phyloP scores from a whole-genome alignment of 2,113 vertebrate genomes.

The Ptychochromis oligacanthus region DNA sequence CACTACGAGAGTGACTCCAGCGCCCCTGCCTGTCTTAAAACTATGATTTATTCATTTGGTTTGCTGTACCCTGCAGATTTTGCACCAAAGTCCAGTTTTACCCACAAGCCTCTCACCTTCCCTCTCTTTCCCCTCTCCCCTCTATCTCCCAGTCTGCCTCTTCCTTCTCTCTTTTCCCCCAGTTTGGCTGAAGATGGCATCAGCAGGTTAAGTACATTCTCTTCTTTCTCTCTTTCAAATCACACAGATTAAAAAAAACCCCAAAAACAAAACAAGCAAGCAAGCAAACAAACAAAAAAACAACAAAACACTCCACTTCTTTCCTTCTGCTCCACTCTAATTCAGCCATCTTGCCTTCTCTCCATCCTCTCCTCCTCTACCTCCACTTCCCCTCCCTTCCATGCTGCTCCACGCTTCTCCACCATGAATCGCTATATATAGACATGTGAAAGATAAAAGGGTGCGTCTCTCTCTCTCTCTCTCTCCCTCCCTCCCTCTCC shows the following conservation, averaged over 20 bases:
- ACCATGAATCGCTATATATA: constrained; percentile 71
- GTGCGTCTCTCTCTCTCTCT: constrained; percentile 21
- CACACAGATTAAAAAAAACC: neutral
- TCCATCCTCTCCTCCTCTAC: constrained; percentile 32
- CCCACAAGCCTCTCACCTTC: neutral
- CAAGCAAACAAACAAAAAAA: neutral
- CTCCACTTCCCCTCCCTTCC: constrained; percentile 17
- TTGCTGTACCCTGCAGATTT: neutral
- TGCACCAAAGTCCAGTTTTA: neutral
- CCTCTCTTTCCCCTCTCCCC: neutral
- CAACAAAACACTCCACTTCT: rapidly evolving
- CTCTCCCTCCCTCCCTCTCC: constrained; percentile 13
- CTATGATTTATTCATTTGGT: neutral
- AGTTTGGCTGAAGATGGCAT: neutral
- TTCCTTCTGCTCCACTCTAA: neutral
- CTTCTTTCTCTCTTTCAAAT: neutral
- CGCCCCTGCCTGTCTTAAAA: neutral
- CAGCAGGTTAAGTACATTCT: neutral
- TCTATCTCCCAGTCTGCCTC: neutral
- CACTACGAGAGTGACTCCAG: neutral
- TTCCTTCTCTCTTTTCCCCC: neutral
- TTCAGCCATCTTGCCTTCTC: constrained; percentile 47
- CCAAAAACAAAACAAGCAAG: too few relatives aligned
- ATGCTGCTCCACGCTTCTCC: constrained; percentile 54
- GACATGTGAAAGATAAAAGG: constrained; percentile 72